A percentile compares a stretch with the other conserved stretches of the same genome.
These are phyloP conservation scores for Andrena praecox DNA, from an alignment of 2,888 invertebrate genomes.

Conservation along the genomic window DNA sequence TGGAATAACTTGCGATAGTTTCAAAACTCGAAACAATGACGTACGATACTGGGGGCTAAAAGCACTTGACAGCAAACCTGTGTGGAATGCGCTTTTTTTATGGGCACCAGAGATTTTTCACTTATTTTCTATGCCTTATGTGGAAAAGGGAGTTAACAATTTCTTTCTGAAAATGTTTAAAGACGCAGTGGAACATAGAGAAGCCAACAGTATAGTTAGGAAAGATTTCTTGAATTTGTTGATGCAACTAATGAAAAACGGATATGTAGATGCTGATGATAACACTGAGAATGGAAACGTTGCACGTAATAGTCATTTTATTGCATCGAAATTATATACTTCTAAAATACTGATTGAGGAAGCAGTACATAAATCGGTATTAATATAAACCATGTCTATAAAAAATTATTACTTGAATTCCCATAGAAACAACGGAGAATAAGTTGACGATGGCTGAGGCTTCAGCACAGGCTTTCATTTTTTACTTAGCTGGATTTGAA, in stretches of 20 bases:
- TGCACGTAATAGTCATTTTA: slow-evolving; percentile 20
- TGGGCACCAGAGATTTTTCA: slow-evolving; percentile 75
- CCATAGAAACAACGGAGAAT: background rate
- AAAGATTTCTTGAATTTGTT: slow-evolving; percentile 83
- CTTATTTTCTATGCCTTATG: slow-evolving; percentile 72
- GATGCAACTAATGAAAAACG: slow-evolving; percentile 79
- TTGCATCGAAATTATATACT: background rate
- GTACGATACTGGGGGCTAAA: slow-evolving; percentile 78
- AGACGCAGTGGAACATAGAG: slow-evolving; percentile 79
- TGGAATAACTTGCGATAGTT: slow-evolving; percentile 77
- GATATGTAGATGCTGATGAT: slow-evolving; percentile 72
- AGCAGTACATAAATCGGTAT: background rate
- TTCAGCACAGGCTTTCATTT: slow-evolving; percentile 85
- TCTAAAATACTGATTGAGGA: background rate
- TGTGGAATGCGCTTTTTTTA: slow-evolving; percentile 62
- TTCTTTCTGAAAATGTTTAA: slow-evolving; percentile 82
- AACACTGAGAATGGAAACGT: background rate
- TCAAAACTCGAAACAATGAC: slow-evolving; percentile 74
- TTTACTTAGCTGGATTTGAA: slow-evolving; percentile 86
- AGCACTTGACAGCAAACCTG: slow-evolving; percentile 60
- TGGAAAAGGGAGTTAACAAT: slow-evolving; percentile 65
- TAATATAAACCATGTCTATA: background rate
- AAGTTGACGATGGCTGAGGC: slow-evolving; percentile 82
- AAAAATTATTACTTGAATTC: background rate
- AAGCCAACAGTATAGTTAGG: slow-evolving; percentile 76